Percentiles rank a stretch among this genome's conserved stretches.
Conservation (phyloP, 1,140 invertebrate genomes). For the Drosophila subobscura region DNA sequence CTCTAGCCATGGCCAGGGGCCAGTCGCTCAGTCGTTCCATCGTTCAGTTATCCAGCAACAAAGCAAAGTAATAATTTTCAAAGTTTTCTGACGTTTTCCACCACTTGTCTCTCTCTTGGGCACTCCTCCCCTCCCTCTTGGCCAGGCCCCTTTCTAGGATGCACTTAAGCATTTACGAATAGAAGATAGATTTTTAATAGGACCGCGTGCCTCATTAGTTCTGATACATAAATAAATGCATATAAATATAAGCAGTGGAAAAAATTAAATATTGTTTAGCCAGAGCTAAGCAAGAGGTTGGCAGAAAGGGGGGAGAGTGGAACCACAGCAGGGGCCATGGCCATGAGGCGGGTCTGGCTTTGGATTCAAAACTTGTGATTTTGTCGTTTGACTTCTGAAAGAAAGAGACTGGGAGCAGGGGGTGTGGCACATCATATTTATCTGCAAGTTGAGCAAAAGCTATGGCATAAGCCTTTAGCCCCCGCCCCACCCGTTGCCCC, state of each 20-base stretch:
- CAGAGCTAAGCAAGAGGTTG: neutral
- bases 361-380: conserved; percentile 54
- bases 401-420: neutral
- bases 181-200: conserved; percentile 66
- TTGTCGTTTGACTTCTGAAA: conserved; percentile 53
- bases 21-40: neutral
- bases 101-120: no score
- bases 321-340: conserved; percentile 27
- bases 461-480: conserved; percentile 57
- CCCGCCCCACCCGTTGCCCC: neutral
- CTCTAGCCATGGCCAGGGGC: conserved; percentile 35
- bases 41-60: conserved; percentile 36
- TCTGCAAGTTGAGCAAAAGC: conserved; percentile 55
- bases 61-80: conserved; percentile 75
- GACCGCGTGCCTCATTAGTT: conserved; percentile 65
- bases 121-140: conserved; percentile 11
- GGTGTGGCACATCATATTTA: conserved; percentile 38
- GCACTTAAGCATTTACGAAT: conserved; percentile 72
- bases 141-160: conserved; percentile 20
- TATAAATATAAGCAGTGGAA: conserved; percentile 36
- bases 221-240: conserved; percentile 16
- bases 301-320: neutral
- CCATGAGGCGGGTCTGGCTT: neutral
- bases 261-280: conserved; percentile 65
- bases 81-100: conserved; percentile 68